These are phyloP conservation scores for Picathartes gymnocephalus DNA, from an alignment of 2,113 vertebrate species.

Conservation along the genomic window DNA sequence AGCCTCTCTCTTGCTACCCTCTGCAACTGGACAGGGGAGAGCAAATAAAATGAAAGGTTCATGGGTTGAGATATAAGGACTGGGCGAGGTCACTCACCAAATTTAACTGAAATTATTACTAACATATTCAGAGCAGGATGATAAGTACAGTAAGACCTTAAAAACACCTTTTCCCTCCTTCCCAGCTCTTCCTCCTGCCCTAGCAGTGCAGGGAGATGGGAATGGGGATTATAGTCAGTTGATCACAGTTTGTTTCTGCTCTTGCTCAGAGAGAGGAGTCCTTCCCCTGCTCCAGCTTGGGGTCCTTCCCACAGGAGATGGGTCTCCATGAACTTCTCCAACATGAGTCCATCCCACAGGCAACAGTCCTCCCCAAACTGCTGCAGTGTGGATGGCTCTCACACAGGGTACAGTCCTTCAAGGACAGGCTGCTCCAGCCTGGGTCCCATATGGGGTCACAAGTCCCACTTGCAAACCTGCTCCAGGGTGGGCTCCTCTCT, in stretches of 20 bases:
- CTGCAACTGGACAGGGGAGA: not conserved
- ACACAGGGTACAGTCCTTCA: not conserved
- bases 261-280: not conserved
- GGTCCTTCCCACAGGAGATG: not conserved
- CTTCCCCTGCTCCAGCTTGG: rapidly evolving
- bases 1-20: not conserved
- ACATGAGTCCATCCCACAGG: rapidly evolving
- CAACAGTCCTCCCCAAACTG: rapidly evolving
- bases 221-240: not conserved
- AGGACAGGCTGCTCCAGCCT: not conserved
- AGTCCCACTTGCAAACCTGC: not conserved
- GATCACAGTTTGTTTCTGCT: not conserved
- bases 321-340: not conserved
- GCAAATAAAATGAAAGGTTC: not conserved
- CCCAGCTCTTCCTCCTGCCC: not conserved
- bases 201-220: not conserved
- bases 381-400: not conserved
- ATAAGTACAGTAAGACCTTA: not conserved
- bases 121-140: not conserved
- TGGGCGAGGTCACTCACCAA: not conserved
- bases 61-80: not conserved
- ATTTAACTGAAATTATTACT: not conserved
- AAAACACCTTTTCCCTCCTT: not conserved
- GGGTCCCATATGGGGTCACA: not conserved
- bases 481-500: not conserved